Evolutionary conservation across 2,888 invertebrate species (phyloP).

Genomic region (Stratiomys singularior): DNA sequence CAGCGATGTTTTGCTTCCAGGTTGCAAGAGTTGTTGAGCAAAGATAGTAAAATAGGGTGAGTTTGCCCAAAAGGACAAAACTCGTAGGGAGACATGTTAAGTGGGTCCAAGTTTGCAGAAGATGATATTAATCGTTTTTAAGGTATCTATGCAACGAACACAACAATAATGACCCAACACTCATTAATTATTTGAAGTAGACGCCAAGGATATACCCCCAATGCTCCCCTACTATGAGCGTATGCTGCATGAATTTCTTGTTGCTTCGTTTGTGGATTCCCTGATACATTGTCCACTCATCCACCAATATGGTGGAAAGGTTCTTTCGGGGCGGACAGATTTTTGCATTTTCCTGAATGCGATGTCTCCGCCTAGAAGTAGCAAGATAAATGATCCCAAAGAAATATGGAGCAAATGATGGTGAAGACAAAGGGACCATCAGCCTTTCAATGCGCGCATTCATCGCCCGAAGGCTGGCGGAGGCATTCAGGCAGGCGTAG

Average conservation of each 20-base stretch:
- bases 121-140: neutral
- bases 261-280: neutral
- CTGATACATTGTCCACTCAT: slow-evolving; percentile 26
- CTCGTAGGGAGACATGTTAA: no score
- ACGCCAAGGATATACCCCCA: neutral
- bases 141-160: no score
- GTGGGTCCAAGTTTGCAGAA: no score
- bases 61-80: neutral
- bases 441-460: slow-evolving; percentile 27
- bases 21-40: neutral
- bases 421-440: slow-evolving; percentile 37
- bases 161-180: no score
- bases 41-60: neutral
- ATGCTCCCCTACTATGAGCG: neutral
- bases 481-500: neutral
- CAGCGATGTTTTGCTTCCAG: neutral
- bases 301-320: slow-evolving; percentile 16
- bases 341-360: slow-evolving; percentile 36
- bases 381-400: slow-evolving; percentile 38
- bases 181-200: no score
- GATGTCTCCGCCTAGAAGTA: slow-evolving; percentile 29
- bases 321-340: slow-evolving; percentile 36
- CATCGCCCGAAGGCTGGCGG: neutral
- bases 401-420: slow-evolving; percentile 43
- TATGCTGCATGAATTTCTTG: neutral